Evolutionary conservation across 1,140 invertebrate genomes (phyloP), one percentile per base, ranked within the genome.

Genomic region (Stratiolaelaps scimitus): DNA sequence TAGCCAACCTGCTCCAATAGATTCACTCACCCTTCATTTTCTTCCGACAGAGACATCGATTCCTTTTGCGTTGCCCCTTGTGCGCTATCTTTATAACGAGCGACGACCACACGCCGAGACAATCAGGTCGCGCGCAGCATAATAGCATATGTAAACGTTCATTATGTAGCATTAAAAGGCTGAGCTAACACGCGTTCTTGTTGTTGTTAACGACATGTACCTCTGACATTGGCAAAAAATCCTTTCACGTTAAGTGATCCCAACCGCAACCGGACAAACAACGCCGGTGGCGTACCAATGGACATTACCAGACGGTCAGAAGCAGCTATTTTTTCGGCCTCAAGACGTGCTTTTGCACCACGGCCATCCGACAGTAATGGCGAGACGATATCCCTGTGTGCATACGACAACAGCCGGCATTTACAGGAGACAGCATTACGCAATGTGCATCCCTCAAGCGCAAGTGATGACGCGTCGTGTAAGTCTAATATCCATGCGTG

Each of bases 281-380:
- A 26, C 53, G 53, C 53, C 53, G 17, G 23, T 60, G 13, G 53
- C 53, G 1, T 60, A 60, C 10, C 23, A 60, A 26, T 60, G 23
- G 53, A 60, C 53, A 34, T 34, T 60, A 19, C 53, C 15, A 15
- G 10, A 60, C 15, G 53, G 53, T 2, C 15, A 20, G 53, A 60
- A 60, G 20, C 53, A 60, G 2, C 4, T 60, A 17, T 60, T 60
- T 23, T 15, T 26, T n/a, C 1, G 53, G 34, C 23, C 17, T 1
- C 15, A 34, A 26, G 53, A 60, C 10, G 26, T 60, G 4, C 23
- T 26, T 15, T 20, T 29, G 15, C 23, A 60, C 15, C 17, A 60
- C 53, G 53, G 53, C 15, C 53, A 60, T 26, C 15, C 15, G 2
- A 60, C 53, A 26, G 23, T 34, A 5, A 15, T 60, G 20, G 53